Conservation (phyloP, 2,797 vertebrate genomes). For the Catamblyrhynchus diadema region DNA sequence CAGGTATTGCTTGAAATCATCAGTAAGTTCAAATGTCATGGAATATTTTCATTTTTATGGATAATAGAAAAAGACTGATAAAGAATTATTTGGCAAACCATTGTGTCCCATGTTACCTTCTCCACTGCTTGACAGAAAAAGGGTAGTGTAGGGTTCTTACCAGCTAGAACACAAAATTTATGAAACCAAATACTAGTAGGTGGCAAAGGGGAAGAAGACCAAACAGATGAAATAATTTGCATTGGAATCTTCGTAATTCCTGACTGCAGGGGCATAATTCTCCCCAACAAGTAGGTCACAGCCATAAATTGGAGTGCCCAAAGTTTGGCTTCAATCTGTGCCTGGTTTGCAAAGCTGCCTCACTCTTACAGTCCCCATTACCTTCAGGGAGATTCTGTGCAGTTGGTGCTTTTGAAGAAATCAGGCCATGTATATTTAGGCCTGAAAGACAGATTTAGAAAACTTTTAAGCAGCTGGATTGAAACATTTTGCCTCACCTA, state of each 20-base stretch:
- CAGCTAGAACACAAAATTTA: not conserved
- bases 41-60: not conserved
- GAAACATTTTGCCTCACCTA: not conserved
- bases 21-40: not conserved
- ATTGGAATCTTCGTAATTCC: not conserved
- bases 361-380: not conserved
- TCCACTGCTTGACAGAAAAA: not conserved
- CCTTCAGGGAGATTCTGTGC: not conserved
- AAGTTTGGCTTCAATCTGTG: not conserved
- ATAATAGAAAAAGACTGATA: not conserved
- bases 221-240: not conserved
- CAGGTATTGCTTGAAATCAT: not conserved
- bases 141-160: accelerated
- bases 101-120: not conserved
- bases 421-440: slow-evolving; percentile 12
- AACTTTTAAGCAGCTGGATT: not conserved
- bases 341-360: not conserved
- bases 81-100: not conserved
- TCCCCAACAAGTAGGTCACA: not conserved
- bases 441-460: not conserved
- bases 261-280: not conserved
- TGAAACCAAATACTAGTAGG: not conserved
- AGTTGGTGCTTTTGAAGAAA: not conserved
- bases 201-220: not conserved
- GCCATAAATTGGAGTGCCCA: accelerated